These are phyloP conservation scores for Geotrypetes seraphini DNA, from an alignment of 2,797 vertebrate species.

Conservation along the genomic window DNA sequence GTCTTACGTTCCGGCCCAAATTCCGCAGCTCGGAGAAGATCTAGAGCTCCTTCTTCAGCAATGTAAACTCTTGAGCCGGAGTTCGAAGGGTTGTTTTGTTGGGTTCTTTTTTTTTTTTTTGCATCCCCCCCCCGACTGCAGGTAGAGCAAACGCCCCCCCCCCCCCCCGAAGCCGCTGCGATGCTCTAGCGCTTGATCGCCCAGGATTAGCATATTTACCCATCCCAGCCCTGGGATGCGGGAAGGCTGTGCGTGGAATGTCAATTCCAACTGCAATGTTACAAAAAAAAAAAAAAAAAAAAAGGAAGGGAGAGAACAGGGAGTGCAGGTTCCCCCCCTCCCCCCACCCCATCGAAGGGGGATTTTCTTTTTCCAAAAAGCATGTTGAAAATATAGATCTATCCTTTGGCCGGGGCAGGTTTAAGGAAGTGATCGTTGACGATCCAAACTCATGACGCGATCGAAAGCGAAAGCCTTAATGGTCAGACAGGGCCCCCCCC, in stretches of 20 bases:
- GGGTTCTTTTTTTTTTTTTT: no score
- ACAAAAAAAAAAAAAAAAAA: neutral
- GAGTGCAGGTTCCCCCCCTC: neutral
- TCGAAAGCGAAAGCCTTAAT: neutral
- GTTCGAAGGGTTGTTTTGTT: no score
- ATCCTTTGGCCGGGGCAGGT: neutral
- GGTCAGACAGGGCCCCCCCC: neutral
- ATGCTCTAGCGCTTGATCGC: neutral
- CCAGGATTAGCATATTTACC: no score
- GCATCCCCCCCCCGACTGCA: neutral
- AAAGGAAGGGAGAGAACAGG: neutral
- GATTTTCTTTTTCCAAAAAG: no score
- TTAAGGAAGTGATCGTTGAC: slow-evolving; percentile 9
- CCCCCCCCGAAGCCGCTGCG: neutral
- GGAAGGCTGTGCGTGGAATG: slow-evolving; percentile 29
- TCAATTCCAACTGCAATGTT: slow-evolving; percentile 25
- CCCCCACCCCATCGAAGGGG: no score
- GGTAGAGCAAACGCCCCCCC: no score
- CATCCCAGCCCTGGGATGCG: slow-evolving; percentile 3
- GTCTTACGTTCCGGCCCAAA: no score
- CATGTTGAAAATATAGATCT: no score
- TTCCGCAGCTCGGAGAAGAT: no score
- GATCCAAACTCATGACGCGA: slow-evolving; percentile 4
- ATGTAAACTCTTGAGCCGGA: neutral
- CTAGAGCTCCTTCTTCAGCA: no score